Percentiles rank a stretch among this genome's conserved stretches.
These are phyloP conservation scores for Cheilosia variabilis DNA, from an alignment of 2,888 invertebrate species.

Conservation along the genomic window DNA sequence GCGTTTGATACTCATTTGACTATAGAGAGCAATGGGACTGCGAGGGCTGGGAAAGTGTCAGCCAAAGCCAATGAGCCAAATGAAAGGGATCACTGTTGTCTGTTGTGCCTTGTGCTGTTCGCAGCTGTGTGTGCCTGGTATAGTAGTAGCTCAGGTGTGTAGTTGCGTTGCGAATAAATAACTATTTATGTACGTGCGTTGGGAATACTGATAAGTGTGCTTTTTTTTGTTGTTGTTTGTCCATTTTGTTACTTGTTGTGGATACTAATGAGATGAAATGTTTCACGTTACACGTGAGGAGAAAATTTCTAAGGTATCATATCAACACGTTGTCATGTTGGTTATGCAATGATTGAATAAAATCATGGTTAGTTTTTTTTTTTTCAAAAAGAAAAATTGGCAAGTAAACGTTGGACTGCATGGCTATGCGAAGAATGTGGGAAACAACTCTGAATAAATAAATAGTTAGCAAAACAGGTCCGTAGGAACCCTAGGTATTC, in stretches of 20 bases:
- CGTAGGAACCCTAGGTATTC: no score
- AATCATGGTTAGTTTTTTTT: slow-evolving; percentile 10
- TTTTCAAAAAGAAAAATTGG: background rate
- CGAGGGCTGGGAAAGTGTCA: slow-evolving; percentile 58
- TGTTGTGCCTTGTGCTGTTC: slow-evolving; percentile 28
- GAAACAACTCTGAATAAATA: no score
- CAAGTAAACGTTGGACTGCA: background rate
- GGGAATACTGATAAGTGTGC: slow-evolving; percentile 59
- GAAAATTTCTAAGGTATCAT: slow-evolving; percentile 35
- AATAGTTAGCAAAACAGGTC: no score
- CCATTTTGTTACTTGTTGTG: slow-evolving; percentile 47
- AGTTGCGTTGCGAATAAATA: slow-evolving; percentile 64
- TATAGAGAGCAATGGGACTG: background rate
- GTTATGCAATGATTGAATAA: slow-evolving; percentile 52
- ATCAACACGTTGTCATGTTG: slow-evolving; percentile 12
- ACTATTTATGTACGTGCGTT: slow-evolving; percentile 8
- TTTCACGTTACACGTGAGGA: slow-evolving; percentile 47
- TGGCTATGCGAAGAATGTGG: background rate
- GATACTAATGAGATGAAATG: slow-evolving; percentile 60
- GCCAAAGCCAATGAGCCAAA: slow-evolving; percentile 5
- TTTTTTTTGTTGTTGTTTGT: slow-evolving; percentile 38
- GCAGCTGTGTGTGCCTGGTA: slow-evolving; percentile 1
- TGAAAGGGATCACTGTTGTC: slow-evolving; percentile 60
- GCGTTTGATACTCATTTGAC: slow-evolving; percentile 39
- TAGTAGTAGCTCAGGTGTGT: slow-evolving; percentile 50